Evolutionary conservation across 2,888 invertebrate species (phyloP).

Genomic region (Athrips mouffetella): DNA sequence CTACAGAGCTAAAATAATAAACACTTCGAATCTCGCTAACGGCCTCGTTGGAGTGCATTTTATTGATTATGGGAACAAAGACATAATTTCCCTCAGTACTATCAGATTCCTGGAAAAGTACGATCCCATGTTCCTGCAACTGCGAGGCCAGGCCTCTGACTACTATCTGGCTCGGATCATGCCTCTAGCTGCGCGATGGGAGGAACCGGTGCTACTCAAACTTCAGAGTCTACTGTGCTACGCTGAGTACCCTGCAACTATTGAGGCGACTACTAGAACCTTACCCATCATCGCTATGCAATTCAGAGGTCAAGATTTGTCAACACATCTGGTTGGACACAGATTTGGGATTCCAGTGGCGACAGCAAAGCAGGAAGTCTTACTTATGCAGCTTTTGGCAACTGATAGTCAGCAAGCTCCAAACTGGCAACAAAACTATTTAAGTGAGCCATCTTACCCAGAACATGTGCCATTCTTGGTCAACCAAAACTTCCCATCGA

Average conservation of each 20-base stretch:
- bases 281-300: constrained; percentile 65
- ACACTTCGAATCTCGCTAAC: constrained; percentile 59
- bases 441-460: constrained; percentile 45
- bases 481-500: constrained; percentile 65
- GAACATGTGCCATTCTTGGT: constrained; percentile 66
- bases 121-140: constrained; percentile 63
- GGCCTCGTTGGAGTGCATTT: constrained; percentile 82
- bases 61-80: constrained; percentile 83
- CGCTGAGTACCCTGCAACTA: constrained; percentile 54
- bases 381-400: constrained; percentile 42
- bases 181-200: constrained; percentile 75
- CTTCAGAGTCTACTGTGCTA: constrained; percentile 64
- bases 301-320: constrained; percentile 69
- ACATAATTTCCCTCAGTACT: constrained; percentile 77
- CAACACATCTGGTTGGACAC: constrained; percentile 61
- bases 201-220: constrained; percentile 58
- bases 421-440: constrained; percentile 50
- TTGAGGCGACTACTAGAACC: constrained; percentile 57
- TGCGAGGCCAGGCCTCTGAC: constrained; percentile 79
- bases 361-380: constrained; percentile 67
- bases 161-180: constrained; percentile 79
- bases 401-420: constrained; percentile 40
- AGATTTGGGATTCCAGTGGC: constrained; percentile 67
- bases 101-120: constrained; percentile 78
- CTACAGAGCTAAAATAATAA: constrained; percentile 80